Evolutionary conservation across 2,797 vertebrate genomes (phyloP).

Genomic region (Uromys caudimaculatus): DNA sequence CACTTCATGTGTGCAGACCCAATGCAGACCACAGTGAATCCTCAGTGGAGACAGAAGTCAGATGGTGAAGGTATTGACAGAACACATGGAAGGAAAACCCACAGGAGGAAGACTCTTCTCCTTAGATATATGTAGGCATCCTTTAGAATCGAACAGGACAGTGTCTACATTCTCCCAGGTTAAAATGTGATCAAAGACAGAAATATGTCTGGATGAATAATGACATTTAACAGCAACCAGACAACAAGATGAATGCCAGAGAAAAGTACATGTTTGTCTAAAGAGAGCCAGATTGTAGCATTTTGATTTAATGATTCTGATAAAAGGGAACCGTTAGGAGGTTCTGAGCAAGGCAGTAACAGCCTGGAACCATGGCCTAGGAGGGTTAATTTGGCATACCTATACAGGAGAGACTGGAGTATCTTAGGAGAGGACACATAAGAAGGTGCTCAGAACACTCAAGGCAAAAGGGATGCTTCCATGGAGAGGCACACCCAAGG

Average conservation of each 20-base stretch:
- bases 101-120: neutral
- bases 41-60: neutral
- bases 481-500: neutral
- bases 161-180: neutral
- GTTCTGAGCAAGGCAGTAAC: neutral
- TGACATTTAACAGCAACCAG: neutral
- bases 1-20: neutral
- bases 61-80: neutral
- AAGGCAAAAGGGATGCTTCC: neutral
- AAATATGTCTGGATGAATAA: neutral
- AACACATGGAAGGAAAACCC: neutral
- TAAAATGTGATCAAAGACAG: constrained; percentile 24
- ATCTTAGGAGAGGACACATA: neutral
- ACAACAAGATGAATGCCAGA: constrained; percentile 8
- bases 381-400: neutral
- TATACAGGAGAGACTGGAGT: neutral
- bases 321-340: neutral
- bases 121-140: neutral
- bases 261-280: neutral
- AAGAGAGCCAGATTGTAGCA: neutral
- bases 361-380: neutral
- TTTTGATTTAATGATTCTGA: constrained; percentile 43
- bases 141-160: constrained; percentile 12
- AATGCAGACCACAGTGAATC: neutral
- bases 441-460: neutral